Evolutionary conservation across 2,113 vertebrate species (phyloP).

Genomic region (Corythaeola cristata): DNA sequence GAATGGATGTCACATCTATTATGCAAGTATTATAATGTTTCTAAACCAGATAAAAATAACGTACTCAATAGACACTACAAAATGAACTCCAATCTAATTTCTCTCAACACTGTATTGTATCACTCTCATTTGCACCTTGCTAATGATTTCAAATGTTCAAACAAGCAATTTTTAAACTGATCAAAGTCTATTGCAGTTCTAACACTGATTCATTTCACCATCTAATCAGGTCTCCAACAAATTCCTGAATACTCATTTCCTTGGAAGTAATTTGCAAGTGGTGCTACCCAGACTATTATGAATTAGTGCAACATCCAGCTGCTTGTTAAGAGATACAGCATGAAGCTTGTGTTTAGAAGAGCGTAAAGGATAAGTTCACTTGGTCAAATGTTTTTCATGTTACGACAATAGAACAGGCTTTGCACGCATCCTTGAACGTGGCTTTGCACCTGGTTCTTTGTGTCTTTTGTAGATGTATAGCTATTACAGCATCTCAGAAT

Average conservation of each 20-base stretch:
- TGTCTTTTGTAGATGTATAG: background rate
- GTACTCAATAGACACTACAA: constrained; percentile 38
- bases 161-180: constrained; percentile 44
- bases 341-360: background rate
- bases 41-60: constrained; percentile 58
- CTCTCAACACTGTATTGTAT: constrained; percentile 22
- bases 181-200: constrained; percentile 50
- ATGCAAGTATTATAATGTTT: constrained; percentile 52
- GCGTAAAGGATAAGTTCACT: background rate
- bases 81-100: constrained; percentile 30
- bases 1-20: constrained; percentile 22
- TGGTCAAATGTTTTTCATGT: background rate
- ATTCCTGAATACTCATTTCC: constrained; percentile 46
- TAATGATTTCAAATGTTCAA: constrained; percentile 66
- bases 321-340: background rate
- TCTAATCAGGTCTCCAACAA: constrained; percentile 57
- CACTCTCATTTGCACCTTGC: constrained; percentile 45
- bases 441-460: background rate
- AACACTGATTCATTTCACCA: constrained; percentile 56
- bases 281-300: background rate
- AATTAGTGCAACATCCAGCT: background rate
- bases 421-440: background rate
- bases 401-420: background rate
- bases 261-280: constrained; percentile 40
- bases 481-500: background rate